Conservation (phyloP, 1,140 invertebrate species). For the Gonioctena quinquepunctata region DNA sequence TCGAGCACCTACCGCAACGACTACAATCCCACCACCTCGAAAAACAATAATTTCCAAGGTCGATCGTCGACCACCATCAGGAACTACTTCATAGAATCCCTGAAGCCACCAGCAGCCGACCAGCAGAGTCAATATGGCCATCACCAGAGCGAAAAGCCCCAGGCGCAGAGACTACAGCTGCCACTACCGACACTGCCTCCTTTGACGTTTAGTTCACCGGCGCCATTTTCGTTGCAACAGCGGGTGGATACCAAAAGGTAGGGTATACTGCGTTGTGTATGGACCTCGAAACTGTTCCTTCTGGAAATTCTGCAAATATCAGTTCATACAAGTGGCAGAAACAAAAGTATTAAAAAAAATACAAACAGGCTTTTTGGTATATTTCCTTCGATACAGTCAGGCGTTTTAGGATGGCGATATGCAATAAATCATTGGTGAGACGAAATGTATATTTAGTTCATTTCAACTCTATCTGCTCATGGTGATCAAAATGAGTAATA, state of each 20-base stretch:
- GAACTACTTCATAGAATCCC: constrained; percentile 27
- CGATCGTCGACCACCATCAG: constrained; percentile 19
- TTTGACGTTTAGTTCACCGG: constrained; percentile 52
- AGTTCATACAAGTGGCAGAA: too few species aligned
- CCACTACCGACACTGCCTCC: constrained; percentile 48
- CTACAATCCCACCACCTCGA: constrained; percentile 23
- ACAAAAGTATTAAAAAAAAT: too few species aligned
- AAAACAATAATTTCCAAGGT: constrained; percentile 12
- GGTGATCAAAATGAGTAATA: too few species aligned
- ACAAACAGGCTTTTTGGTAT: too few species aligned
- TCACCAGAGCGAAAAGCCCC: constrained; percentile 43
- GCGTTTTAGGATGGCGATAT: too few species aligned
- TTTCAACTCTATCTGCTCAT: too few species aligned
- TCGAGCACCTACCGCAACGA: constrained; percentile 20
- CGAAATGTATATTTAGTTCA: too few species aligned
- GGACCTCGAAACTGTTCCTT: too few species aligned
- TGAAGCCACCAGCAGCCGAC: constrained; percentile 28
- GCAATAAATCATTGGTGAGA: too few species aligned
- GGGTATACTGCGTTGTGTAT: too few species aligned
- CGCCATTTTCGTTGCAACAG: constrained; percentile 47
- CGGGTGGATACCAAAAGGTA: constrained; percentile 53
- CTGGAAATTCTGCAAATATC: too few species aligned
- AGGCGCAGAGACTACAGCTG: constrained; percentile 42
- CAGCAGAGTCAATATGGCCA: constrained; percentile 29
- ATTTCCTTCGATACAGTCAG: too few species aligned